Evolutionary conservation across 2,113 vertebrate genomes (phyloP), one percentile per base, ranked within the genome.

Genomic region (Rhabdornis inornatus): DNA sequence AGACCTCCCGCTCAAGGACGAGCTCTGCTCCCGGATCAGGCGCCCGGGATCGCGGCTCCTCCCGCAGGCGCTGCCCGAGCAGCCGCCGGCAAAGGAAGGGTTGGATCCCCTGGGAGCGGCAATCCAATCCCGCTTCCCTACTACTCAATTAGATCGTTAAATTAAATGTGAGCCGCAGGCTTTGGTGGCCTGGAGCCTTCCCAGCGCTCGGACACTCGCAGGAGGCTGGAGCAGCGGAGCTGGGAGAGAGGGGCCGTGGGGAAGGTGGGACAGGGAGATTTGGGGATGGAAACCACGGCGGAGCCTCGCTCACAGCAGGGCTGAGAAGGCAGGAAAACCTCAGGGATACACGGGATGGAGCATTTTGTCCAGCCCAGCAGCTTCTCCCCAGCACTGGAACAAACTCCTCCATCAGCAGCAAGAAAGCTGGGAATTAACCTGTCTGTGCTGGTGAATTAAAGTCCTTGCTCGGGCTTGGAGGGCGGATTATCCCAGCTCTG

Each of bases 311-410:
- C 44, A 3, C 6, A 4, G 1, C 11, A 2, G 27, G 68, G 64
- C 47, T 89, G 11, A 1, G 63, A 33, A 65, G 35, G 72, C 83
- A 40, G 86, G 30, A 11, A 11, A 49, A 72, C 24, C 59, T 40
- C 7, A 1, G 30, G 57, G 40, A 35, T 13, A 8, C 3, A 1
- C 18, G 3, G 45, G 45, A 49, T 3, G 1, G 31, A 35, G 42
- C 9, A 3, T 6, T 79, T 10, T 20, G 33, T 21, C 16, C 59
- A 33, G n/a, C 45, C 30, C 83, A 10, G 52, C 45, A 55, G 71
- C 24, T 1, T 37, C 45, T 39, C 50, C 35, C 40, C 76, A 35
- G 3, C 35, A 4, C 68, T 2, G 33, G 4, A 18, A 18, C 31
- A 56, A 45, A 35, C 15, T 27, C 77, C 65, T 75, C 79, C 33